phyloP scores from a whole-genome alignment of 2,113 vertebrate genomes.

The Sapajus apella region DNA sequence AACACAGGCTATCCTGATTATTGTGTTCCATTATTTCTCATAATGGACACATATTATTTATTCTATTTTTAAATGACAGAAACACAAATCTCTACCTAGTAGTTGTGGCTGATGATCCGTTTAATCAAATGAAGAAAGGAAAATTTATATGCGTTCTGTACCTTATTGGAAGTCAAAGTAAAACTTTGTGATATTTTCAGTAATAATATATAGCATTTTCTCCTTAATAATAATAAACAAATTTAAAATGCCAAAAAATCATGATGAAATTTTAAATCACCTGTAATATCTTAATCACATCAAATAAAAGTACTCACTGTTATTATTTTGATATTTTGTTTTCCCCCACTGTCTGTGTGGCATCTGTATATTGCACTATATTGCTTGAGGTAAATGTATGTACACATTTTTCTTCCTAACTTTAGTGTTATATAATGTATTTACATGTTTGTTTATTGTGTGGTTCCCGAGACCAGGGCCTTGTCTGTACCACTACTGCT shows the following conservation, averaged over 20 bases:
- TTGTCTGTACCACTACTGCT: neutral
- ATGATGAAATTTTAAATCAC: neutral
- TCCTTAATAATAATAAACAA: neutral
- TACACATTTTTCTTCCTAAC: neutral
- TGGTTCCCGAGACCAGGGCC: neutral
- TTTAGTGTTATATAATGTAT: neutral
- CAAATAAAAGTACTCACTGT: neutral
- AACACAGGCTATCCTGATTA: neutral
- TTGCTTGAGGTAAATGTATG: neutral
- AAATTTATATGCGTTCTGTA: neutral
- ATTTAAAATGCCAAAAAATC: neutral
- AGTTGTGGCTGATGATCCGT: neutral
- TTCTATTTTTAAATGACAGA: neutral
- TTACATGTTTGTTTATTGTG: neutral
- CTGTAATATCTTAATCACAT: neutral
- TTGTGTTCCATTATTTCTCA: neutral
- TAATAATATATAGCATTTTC: neutral
- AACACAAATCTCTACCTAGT: neutral
- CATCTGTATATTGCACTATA: neutral
- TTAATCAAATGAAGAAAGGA: neutral
- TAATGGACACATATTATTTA: neutral
- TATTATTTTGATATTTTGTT: neutral
- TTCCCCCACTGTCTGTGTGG: fast-evolving
- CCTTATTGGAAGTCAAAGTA: neutral
- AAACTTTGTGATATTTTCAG: conserved; percentile 19